Evolutionary conservation across 2,888 invertebrate species (phyloP).

Genomic region (Phaedon cochleariae): DNA sequence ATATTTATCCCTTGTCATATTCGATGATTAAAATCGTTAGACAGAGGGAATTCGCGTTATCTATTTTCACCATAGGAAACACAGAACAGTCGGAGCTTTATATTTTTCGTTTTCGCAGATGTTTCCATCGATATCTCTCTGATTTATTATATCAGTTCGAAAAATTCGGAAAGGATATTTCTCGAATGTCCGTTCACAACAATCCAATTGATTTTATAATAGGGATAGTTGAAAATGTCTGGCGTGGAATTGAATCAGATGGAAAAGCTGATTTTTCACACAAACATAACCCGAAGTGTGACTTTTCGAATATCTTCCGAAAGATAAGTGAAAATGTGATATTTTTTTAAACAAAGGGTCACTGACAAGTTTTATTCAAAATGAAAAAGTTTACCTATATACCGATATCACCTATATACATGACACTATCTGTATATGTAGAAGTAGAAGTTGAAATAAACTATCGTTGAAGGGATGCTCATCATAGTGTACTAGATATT

Average conservation of each 20-base stretch:
- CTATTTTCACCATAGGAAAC: slow-evolving; percentile 9
- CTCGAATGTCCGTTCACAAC: slow-evolving; percentile 10
- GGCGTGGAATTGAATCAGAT: background rate
- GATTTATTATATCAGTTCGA: slow-evolving; percentile 7
- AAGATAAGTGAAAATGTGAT: too few species aligned
- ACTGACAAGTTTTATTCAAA: too few species aligned
- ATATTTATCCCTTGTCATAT: background rate
- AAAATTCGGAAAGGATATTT: slow-evolving; percentile 9
- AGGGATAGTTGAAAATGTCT: background rate
- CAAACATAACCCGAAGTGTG: too few species aligned
- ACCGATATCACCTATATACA: too few species aligned
- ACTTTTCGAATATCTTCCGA: too few species aligned
- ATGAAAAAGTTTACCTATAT: too few species aligned
- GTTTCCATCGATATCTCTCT: slow-evolving; percentile 12
- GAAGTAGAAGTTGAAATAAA: too few species aligned
- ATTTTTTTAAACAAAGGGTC: too few species aligned
- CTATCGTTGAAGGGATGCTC: too few species aligned
- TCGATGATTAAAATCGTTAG: background rate
- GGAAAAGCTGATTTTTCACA: background rate
- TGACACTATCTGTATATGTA: too few species aligned
- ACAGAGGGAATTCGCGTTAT: slow-evolving; percentile 11
- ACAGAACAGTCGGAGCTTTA: slow-evolving; percentile 9
- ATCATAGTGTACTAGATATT: too few species aligned
- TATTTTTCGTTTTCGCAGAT: slow-evolving; percentile 22
- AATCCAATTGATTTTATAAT: slow-evolving; percentile 11